Evolutionary conservation across 2,888 invertebrate genomes (phyloP), one percentile per base, ranked within the genome.

Genomic region (Aspidiotus rigidus): DNA sequence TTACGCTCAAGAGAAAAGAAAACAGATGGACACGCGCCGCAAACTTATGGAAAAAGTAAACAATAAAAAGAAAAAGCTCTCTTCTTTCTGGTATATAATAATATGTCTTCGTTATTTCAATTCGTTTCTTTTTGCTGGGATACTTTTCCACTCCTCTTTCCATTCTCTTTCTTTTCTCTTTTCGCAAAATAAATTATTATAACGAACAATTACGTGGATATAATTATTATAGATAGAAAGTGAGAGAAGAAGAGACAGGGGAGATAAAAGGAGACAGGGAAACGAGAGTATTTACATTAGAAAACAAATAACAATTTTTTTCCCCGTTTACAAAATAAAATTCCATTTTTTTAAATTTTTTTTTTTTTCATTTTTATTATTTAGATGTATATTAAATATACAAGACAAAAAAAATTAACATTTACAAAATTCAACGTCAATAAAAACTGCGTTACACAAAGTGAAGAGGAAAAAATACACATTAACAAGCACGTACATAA

Each of bases 351-450:
- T 28, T 28, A 3, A 1, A 3, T 28, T 28, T 28, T 28, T 28
- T 28, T 5, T 28, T 28, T 3, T 28, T 28, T 28, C n/a, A n/a
- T 28, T 28, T 28, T 28, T 28, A 28, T 28, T 28, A 28, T 28
- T 28, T 28, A 28, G 28, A 28, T 28, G 28, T 39, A 59, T 59
- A 59, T 39, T 49, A 60, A 67, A 67, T 60, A 67, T 67, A 67
- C 59, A 67, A 44, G 56, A 67, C 49, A 67, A 59, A 60, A 67
- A 60, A 67, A 67, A 67, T 67, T 60, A 67, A 67, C 67, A 67
- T 67, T 67, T 67, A 67, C 67, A 67, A 67, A 62, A 67, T 59
- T 67, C 59, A 67, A 59, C 67, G 49, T 67, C 67, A 56, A 67
- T 67, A 67, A 57, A 67, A 67, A 67, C 67, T 60, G 59, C 67